Evolutionary conservation across 1,140 invertebrate genomes (phyloP).

Genomic region (Pogonomyrmex californicus): DNA sequence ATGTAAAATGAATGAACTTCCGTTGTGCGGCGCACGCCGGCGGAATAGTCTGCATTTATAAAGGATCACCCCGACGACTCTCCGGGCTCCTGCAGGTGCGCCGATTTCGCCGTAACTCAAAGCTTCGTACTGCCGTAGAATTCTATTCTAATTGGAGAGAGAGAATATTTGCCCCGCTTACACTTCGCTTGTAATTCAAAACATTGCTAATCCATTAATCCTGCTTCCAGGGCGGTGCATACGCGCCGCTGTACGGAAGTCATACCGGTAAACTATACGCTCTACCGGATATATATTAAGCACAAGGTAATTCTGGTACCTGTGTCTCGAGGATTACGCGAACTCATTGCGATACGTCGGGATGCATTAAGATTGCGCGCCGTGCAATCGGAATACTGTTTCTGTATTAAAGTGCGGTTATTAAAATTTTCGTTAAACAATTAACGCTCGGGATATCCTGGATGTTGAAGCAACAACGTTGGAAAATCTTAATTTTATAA

Average conservation of each 20-base stretch:
- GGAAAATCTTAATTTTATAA: neutral
- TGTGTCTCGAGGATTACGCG: slow-evolving; percentile 31
- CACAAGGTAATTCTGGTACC: slow-evolving; percentile 30
- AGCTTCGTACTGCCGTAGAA: slow-evolving; percentile 23
- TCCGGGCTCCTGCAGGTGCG: slow-evolving; percentile 25
- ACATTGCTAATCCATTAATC: slow-evolving; percentile 62
- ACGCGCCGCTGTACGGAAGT: slow-evolving; percentile 23
- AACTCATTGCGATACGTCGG: slow-evolving; percentile 16
- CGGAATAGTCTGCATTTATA: slow-evolving; percentile 33
- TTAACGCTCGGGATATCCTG: neutral
- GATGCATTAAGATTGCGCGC: neutral
- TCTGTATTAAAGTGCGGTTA: neutral
- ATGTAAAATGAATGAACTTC: slow-evolving; percentile 33
- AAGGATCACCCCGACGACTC: slow-evolving; percentile 33
- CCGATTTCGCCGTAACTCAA: slow-evolving; percentile 42
- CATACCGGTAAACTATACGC: slow-evolving; percentile 43
- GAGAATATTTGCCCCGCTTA: slow-evolving; percentile 54
- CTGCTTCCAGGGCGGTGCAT: slow-evolving; percentile 18
- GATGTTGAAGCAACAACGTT: neutral
- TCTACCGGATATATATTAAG: slow-evolving; percentile 46
- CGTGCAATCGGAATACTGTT: neutral
- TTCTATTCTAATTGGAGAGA: slow-evolving; percentile 40
- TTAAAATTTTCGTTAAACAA: neutral
- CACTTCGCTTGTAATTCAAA: slow-evolving; percentile 58
- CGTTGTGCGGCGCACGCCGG: neutral